phyloP scores from a whole-genome alignment of 2,797 vertebrate species.

The Neosilurus mollespiculum region DNA sequence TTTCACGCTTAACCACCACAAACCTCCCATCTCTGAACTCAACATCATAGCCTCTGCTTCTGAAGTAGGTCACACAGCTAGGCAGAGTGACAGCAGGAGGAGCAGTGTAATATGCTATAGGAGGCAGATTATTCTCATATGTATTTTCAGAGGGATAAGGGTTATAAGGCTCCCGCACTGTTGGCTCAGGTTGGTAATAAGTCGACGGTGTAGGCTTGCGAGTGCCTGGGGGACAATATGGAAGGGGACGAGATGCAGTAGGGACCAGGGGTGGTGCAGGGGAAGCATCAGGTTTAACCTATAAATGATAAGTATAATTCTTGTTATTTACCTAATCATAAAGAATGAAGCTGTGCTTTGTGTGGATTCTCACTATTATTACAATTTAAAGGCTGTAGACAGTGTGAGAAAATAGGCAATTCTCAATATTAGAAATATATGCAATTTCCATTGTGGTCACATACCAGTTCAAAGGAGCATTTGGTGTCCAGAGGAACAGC shows the following conservation, averaged over 20 bases:
- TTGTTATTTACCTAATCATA: background rate
- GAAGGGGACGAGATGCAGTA: background rate
- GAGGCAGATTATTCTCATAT: slow-evolving; percentile 16
- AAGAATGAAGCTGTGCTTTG: background rate
- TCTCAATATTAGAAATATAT: background rate
- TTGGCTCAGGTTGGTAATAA: slow-evolving; percentile 23
- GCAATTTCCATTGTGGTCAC: slow-evolving; percentile 45
- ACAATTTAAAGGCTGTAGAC: background rate
- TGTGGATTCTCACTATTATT: background rate
- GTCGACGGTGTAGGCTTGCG: background rate
- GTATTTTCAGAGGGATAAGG: background rate
- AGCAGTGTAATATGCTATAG: background rate
- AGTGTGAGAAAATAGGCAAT: background rate
- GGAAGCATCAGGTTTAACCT: slow-evolving; percentile 65
- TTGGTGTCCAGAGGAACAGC: slow-evolving; percentile 64
- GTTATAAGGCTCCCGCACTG: background rate
- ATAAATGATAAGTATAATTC: slow-evolving; percentile 44
- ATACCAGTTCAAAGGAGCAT: slow-evolving; percentile 70
- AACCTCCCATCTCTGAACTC: slow-evolving; percentile 75
- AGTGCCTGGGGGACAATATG: slow-evolving; percentile 17
- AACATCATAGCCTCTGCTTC: slow-evolving; percentile 80
- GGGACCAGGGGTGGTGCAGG: background rate
- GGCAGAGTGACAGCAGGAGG: slow-evolving; percentile 62
- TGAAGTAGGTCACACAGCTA: slow-evolving; percentile 79
- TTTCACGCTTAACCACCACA: slow-evolving; percentile 73